These are phyloP conservation scores for Gryllus longicercus DNA, from an alignment of 2,888 invertebrate species.

Conservation along the genomic window DNA sequence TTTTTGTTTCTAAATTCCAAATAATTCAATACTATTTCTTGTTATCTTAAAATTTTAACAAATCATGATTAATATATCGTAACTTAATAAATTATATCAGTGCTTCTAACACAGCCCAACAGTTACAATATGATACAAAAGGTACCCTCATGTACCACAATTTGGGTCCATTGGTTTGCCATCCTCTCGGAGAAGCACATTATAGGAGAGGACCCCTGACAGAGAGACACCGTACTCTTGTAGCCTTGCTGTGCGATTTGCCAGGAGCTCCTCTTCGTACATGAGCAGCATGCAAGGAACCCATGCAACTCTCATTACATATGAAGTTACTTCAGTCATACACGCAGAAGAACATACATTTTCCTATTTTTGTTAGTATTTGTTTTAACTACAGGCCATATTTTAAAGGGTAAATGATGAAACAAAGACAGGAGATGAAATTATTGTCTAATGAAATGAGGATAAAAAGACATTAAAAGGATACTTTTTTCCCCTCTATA, in stretches of 20 bases:
- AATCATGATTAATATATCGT: background rate
- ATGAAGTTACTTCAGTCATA: background rate
- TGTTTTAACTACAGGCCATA: background rate
- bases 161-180: conserved; percentile 31
- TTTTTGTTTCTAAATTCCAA: background rate
- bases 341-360: background rate
- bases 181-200: conserved; percentile 27
- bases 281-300: conserved; percentile 19
- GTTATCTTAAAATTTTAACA: conserved; percentile 17
- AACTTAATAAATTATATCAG: background rate
- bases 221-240: conserved; percentile 38
- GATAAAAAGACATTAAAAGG: no score
- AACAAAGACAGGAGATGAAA: no score
- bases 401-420: no score
- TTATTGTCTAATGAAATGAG: no score
- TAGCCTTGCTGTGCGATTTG: conserved; percentile 36
- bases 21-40: background rate
- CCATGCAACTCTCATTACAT: background rate
- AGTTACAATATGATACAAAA: background rate
- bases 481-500: no score
- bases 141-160: conserved; percentile 32
- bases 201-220: conserved; percentile 38
- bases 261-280: conserved; percentile 36
- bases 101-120: no score
- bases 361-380: background rate